Base-by-base conservation (phyloP, 2,888 invertebrate genomes). In the Calliscelio sp. region DNA sequence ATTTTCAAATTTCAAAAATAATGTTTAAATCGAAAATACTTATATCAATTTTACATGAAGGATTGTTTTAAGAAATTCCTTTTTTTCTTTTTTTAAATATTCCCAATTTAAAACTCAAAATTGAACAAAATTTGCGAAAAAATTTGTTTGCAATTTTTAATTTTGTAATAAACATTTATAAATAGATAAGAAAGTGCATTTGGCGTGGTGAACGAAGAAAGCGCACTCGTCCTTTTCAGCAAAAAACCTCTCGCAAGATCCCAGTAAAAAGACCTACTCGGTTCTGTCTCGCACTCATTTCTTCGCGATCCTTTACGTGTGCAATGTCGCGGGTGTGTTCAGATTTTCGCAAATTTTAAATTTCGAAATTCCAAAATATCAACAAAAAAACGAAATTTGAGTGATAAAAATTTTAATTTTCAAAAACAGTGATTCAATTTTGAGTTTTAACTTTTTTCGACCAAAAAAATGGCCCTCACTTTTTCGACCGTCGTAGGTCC, bases 401-500 rank as follows among this genome's bases (percentile, higher is more conserved):
- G n/a, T n/a, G n/a, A n/a, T n/a, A 28, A 28, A 28, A 38, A 14
- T 38, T 28, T 28, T 28, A 28, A 28, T 28, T 28, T 44, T 8
- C 28, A 28, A 16, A 44, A 49, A 20, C 22, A 22, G 46, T 32
- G 28, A 16, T n/a, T n/a, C n/a, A n/a, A n/a, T n/a, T n/a, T n/a
- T n/a, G n/a, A n/a, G n/a, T n/a, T n/a, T n/a, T n/a, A n/a, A n/a
- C n/a, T n/a, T n/a, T n/a, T n/a, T n/a, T n/a, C n/a, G n/a, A n/a
- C n/a, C n/a, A 1, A n/a, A 22, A 16, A 41, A 38, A 81, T 81
- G 80, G 24, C 74, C 16, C 51, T 74, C 0, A 66, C 6, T 22
- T 96, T 95, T 92, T 94, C 94, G 14, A 95, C 95, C 81, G 89
- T 96, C 41, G 95, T 95, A 61, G 94, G 94, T n/a, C 94, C 94